Conservation (phyloP, 2,797 vertebrate species). For the Triplophysa yarkandensis region DNA sequence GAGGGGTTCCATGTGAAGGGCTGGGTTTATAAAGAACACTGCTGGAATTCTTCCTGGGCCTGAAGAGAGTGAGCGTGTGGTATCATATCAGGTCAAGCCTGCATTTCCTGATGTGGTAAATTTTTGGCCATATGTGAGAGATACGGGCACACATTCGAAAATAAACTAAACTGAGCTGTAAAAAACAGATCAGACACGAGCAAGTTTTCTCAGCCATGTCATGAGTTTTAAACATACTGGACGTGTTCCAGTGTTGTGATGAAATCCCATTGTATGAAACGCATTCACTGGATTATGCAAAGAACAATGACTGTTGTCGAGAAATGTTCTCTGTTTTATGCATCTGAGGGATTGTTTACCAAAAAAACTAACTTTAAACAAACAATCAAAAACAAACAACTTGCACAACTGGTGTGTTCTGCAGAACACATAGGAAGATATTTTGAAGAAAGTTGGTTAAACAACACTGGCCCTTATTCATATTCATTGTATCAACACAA, state of each 20-base stretch:
- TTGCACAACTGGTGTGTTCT: no score
- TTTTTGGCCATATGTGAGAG: constrained; percentile 17
- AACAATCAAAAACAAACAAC: no score
- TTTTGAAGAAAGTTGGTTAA: no score
- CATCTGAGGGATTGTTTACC: no score
- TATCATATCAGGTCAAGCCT: constrained; percentile 56
- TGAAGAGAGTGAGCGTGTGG: constrained; percentile 47
- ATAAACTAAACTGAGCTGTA: not conserved
- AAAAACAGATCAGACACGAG: constrained; percentile 1
- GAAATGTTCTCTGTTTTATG: not conserved
- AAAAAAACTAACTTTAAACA: no score
- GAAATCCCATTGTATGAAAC: not conserved
- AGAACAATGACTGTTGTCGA: not conserved
- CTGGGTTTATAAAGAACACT: constrained; percentile 21
- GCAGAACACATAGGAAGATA: no score
- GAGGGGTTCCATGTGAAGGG: constrained; percentile 58
- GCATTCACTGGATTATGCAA: not conserved
- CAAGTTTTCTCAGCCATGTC: constrained; percentile 18
- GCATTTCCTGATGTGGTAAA: constrained; percentile 64
- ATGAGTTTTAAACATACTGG: constrained; percentile 11
- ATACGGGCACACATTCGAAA: not conserved
- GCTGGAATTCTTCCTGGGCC: constrained; percentile 14
- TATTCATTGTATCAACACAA: no score
- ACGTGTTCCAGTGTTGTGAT: constrained; percentile 11
- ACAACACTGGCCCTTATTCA: no score